A percentile compares a stretch with the other conserved stretches of the same genome.
These are phyloP conservation scores for Axinella damicornis DNA, from an alignment of 37 sponge, comb jelly and placozoan genomes.

Conservation along the genomic window DNA sequence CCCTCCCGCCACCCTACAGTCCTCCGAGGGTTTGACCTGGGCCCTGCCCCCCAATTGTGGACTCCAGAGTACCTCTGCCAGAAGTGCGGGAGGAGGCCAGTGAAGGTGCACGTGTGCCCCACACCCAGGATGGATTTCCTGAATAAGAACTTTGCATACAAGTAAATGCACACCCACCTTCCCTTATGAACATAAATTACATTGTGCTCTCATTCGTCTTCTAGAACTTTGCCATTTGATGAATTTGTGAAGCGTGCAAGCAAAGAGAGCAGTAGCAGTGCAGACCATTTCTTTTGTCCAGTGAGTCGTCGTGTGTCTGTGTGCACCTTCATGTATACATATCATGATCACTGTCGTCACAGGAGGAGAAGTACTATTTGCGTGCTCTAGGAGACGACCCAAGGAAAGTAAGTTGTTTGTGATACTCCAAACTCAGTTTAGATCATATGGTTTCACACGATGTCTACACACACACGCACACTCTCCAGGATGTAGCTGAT, in stretches of 20 bases:
- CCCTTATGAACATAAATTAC: too few species aligned
- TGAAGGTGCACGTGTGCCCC: constrained; percentile 83
- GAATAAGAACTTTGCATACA: constrained; percentile 86
- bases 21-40: constrained; percentile 78
- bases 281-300: constrained; percentile 59
- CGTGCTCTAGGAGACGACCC: constrained; percentile 81
- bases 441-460: neutral
- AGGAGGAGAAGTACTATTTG: constrained; percentile 90
- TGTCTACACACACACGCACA: neutral
- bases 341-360: too few species aligned
- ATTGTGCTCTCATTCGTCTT: too few species aligned
- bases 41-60: constrained; percentile 72
- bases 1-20: constrained; percentile 60
- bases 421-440: neutral
- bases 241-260: constrained; percentile 76
- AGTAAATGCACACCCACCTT: constrained; percentile 34
- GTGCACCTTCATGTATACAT: too few species aligned
- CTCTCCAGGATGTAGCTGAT: constrained; percentile 77
- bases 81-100: constrained; percentile 56
- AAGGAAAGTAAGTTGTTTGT: constrained; percentile 61
- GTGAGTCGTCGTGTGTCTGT: constrained; percentile 17
- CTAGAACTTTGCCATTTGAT: constrained; percentile 84
- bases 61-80: constrained; percentile 74
- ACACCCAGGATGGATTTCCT: constrained; percentile 82
- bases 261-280: constrained; percentile 5